Evolutionary conservation across 1,140 invertebrate species (phyloP), one percentile per base, ranked within the genome.

Genomic region (Drosophila nebulosa): DNA sequence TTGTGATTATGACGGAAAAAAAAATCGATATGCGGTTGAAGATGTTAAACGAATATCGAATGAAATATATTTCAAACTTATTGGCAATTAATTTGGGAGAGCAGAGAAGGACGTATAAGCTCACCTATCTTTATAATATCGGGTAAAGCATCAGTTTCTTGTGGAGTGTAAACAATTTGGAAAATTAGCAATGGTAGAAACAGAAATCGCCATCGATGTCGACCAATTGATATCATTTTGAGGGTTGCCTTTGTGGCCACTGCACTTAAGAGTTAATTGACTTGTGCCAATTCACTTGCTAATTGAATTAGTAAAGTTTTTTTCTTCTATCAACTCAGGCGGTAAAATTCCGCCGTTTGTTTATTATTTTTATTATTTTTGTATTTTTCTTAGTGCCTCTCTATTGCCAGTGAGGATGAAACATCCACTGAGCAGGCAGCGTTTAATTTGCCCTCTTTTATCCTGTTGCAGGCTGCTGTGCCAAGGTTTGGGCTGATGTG

Each of bases 51-150:
- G 30, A 63, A 53, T 68, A 55, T 59, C 24, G 64, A 52, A n/a
- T n/a, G 42, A 35, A 58, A 18, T 63, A 63, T 55, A 12, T 18
- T 18, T 24, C 35, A 21, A 39, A 16, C 39, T 27, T 35, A 18
- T 18, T 26, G 50, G 10, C 1, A 51, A 36, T 7, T 7, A 36
- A 39, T 58, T 36, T 27, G 14, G 57, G 10, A 2, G 21, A 30
- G 9, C 27, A 10, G n/a, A 14, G 36, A 7, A 7, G 3, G 16
- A 53, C 10, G n/a, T n/a, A n/a, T n/a, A n/a, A 56, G 74, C 81
- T 85, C 60, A 91, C 90, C 90, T 57, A 91, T 91, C 73, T 91
- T 91, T 2, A 91, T 91, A 14, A 90, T 78, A 57, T 91, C 90
- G 62, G 90, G 90, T 42, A 91, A 65, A 5, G 90, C 69, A 10